Base-by-base conservation (phyloP, 1,140 invertebrate species). In the Cotesia chilonis region DNA sequence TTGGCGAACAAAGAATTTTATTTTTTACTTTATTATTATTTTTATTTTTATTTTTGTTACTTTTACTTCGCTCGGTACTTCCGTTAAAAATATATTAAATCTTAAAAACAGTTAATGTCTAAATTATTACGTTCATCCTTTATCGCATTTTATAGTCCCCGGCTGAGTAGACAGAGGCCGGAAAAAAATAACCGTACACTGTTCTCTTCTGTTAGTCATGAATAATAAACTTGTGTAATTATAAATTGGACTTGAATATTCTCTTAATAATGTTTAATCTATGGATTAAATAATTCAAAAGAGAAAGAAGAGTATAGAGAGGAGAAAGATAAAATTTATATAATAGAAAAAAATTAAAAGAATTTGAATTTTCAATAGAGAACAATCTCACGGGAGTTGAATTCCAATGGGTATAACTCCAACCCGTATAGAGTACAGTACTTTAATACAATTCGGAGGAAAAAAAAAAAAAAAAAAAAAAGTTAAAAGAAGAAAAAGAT, bases 1-100 rank as follows among this genome's bases (percentile, higher is more conserved):
- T 36, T 69, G 10, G 17, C n/a, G 57, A 6, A 60, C n/a, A 59
- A 17, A 41, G 57, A 28, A 63, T 63, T 63, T 20, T 57, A 20
- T 57, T 17, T 12, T 57, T 57, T 57, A 28, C 5, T 57, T 17
- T 12, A n/a, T 57, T 17, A 57, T 5, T 17, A 12, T 57, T 12
- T n/a, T n/a, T 55, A 54, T 36, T 7, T 28, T 5, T 14, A 10
- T 70, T 36, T 41, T 55, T 38, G 9, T 37, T 9, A 41, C 55
- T 59, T 28, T 17, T 5, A 59, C 14, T 59, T 4, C 7, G 57
- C 4, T 20, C 0, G 9, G 28, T 9, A 20, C 9, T 5, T 59
- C 9, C 17, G 20, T 20, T 20, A 35, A 5, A 9, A 6, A 28
- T 59, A 28, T 59, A 20, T 10, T 20, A 5, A 5, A 20, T 59